These are phyloP conservation scores for Agriopis aurantiaria DNA, from an alignment of 2,888 invertebrate species.

Conservation along the genomic window DNA sequence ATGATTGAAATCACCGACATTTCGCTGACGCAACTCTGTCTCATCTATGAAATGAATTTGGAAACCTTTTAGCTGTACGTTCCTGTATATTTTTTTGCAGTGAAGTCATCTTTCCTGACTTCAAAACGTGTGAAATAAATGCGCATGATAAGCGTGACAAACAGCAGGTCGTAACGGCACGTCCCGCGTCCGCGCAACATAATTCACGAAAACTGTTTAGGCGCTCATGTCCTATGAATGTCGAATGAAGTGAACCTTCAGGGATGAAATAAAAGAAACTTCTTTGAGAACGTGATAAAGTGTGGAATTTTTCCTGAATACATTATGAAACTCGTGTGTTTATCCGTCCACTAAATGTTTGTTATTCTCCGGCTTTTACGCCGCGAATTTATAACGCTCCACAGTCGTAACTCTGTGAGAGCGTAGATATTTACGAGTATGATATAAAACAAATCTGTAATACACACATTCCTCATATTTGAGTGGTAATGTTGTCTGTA, in stretches of 20 bases:
- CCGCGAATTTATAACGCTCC: slow-evolving; percentile 32
- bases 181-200: slow-evolving; percentile 45
- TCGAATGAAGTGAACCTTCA: slow-evolving; percentile 64
- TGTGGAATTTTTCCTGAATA: slow-evolving; percentile 54
- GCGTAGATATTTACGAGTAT: slow-evolving; percentile 34
- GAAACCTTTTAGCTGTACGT: not conserved
- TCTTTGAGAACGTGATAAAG: slow-evolving; percentile 60
- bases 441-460: slow-evolving; percentile 31
- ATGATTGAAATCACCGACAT: not conserved
- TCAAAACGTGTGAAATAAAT: slow-evolving; percentile 40
- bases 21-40: not conserved
- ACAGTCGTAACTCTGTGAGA: slow-evolving; percentile 35
- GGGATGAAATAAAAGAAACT: slow-evolving; percentile 60
- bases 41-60: not conserved
- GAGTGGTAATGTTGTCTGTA: slow-evolving; percentile 2
- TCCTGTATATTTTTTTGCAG: not conserved
- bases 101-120: slow-evolving; percentile 13
- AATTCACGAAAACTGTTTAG: slow-evolving; percentile 62
- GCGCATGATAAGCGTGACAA: slow-evolving; percentile 38
- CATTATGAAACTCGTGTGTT: slow-evolving; percentile 47
- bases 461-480: slow-evolving; percentile 23
- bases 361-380: slow-evolving; percentile 36
- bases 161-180: slow-evolving; percentile 29
- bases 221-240: slow-evolving; percentile 64
- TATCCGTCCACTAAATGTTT: slow-evolving; percentile 46